Conservation (phyloP, 2,113 vertebrate species). For the Phasianus colchicus region DNA sequence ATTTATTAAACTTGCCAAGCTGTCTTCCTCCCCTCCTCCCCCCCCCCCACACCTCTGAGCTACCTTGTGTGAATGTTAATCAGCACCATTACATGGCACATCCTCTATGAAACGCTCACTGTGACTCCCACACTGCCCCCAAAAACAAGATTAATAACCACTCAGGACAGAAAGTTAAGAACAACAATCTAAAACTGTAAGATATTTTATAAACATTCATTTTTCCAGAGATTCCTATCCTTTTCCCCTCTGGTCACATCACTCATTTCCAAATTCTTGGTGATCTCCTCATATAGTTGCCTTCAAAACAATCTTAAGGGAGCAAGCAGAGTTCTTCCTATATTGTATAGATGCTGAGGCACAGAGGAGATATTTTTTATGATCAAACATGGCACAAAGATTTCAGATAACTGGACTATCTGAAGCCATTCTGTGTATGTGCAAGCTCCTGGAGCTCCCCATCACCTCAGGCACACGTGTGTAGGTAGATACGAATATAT, state of each 20-base stretch:
- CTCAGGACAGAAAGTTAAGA: not conserved
- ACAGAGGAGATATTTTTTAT: not conserved
- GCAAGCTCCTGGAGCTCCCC: not conserved
- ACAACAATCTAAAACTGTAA: not conserved
- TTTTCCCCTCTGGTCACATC: not conserved
- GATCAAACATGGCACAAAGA: not conserved
- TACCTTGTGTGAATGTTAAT: constrained; percentile 11
- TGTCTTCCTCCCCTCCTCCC: not conserved
- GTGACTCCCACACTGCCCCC: not conserved
- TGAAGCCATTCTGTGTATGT: rapidly evolving
- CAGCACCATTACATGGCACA: not conserved
- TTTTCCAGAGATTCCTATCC: not conserved
- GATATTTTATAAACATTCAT: not conserved
- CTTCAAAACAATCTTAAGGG: not conserved
- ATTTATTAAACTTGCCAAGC: not conserved
- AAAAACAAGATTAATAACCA: not conserved
- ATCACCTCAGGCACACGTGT: rapidly evolving
- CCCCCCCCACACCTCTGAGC: not conserved
- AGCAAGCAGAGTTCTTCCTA: rapidly evolving
- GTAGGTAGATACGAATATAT: rapidly evolving
- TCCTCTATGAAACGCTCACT: not conserved
- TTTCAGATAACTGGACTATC: not conserved
- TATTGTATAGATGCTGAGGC: not conserved
- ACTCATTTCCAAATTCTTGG: not conserved
- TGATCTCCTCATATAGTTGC: not conserved